Conservation (phyloP, 2,888 invertebrate genomes). For the Neoitamus cyanurus region DNA sequence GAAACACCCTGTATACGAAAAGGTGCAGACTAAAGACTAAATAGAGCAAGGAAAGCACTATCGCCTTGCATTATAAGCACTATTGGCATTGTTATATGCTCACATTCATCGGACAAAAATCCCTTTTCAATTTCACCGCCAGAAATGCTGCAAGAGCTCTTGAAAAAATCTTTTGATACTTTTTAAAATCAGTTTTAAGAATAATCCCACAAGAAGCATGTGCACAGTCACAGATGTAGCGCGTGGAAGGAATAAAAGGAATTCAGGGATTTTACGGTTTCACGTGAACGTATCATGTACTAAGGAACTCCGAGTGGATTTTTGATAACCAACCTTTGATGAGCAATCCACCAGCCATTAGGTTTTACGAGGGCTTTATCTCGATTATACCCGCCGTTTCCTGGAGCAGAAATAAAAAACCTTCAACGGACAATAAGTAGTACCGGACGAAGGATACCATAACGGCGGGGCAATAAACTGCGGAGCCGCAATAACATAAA, state of each 20-base stretch:
- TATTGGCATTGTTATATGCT: too few species aligned
- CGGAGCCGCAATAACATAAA: not conserved
- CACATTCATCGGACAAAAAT: too few species aligned
- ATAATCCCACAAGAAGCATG: not conserved
- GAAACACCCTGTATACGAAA: too few species aligned
- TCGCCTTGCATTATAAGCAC: too few species aligned
- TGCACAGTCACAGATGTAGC: not conserved
- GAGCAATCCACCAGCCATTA: conserved; percentile 12
- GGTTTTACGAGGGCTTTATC: conserved; percentile 40
- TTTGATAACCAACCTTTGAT: conserved; percentile 32
- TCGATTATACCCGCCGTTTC: conserved; percentile 30
- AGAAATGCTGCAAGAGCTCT: not conserved
- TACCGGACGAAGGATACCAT: not conserved
- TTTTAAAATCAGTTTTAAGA: not conserved
- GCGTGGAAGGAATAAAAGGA: not conserved
- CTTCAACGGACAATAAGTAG: not conserved
- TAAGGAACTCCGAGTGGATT: not conserved
- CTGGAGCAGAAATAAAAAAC: not conserved
- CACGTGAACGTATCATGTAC: not conserved
- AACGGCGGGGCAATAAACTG: not conserved
- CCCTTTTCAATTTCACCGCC: too few species aligned
- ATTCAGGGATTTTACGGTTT: not conserved
- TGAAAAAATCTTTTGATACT: not conserved
- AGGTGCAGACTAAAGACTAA: too few species aligned
- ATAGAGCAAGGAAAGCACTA: too few species aligned